These are phyloP conservation scores for Lepidurus packardi DNA, from an alignment of 1,140 invertebrate genomes.

Conservation along the genomic window DNA sequence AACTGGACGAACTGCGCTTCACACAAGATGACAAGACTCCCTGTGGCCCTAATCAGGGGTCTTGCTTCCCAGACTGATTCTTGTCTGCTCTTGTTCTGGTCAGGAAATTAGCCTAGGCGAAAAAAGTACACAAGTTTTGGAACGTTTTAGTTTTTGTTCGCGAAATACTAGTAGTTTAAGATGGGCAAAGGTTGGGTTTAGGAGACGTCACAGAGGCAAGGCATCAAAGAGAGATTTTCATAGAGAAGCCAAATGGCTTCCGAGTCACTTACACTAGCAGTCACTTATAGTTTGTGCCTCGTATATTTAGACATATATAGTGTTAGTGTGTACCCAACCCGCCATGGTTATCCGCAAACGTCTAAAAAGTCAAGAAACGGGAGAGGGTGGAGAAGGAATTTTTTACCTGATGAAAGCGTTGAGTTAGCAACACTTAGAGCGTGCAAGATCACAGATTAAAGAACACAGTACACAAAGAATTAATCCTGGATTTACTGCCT, in stretches of 20 bases:
- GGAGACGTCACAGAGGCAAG: not conserved
- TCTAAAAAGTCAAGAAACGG: too few relatives aligned
- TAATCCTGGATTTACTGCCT: not conserved
- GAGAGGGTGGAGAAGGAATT: not conserved
- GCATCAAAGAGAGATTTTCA: not conserved
- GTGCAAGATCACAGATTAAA: not conserved
- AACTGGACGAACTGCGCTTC: too few relatives aligned
- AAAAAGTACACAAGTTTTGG: too few relatives aligned
- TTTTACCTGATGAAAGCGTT: not conserved
- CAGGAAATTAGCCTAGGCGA: too few relatives aligned
- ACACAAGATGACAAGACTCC: too few relatives aligned
- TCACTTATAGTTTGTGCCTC: not conserved
- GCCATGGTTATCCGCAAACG: not conserved
- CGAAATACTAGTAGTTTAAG: too few relatives aligned
- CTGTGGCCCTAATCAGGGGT: too few relatives aligned
- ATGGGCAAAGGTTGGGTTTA: too few relatives aligned
- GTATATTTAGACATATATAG: not conserved
- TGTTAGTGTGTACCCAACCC: not conserved
- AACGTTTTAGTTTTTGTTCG: too few relatives aligned
- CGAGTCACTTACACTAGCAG: not conserved
- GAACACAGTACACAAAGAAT: not conserved
- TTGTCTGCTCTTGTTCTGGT: too few relatives aligned
- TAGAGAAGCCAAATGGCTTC: not conserved
- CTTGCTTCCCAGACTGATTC: too few relatives aligned
- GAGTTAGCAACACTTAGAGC: not conserved